Evolutionary conservation across 2,797 vertebrate species (phyloP).

Genomic region (Acanthopagrus latus): DNA sequence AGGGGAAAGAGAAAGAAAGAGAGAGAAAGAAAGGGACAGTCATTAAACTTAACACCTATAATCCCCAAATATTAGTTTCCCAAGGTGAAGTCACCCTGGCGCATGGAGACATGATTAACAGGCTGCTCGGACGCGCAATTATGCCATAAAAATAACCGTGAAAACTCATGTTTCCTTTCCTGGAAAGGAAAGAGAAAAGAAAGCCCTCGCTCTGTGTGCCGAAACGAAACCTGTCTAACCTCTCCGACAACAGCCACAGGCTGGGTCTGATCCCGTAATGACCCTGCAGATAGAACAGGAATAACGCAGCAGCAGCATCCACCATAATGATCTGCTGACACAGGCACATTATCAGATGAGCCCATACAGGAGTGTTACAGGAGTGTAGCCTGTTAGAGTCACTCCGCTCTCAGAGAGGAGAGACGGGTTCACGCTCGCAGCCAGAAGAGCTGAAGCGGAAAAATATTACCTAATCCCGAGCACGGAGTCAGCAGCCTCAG

Average conservation of each 20-base stretch:
- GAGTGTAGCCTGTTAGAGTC: slow-evolving; percentile 32
- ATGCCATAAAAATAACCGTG: slow-evolving; percentile 22
- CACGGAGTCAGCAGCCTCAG: slow-evolving; percentile 46
- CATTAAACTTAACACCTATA: slow-evolving; percentile 60
- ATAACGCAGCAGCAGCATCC: slow-evolving; percentile 2
- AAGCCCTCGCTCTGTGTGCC: slow-evolving; percentile 19
- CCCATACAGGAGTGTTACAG: slow-evolving; percentile 15
- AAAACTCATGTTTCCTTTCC: slow-evolving; percentile 68
- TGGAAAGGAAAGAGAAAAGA: slow-evolving; percentile 52
- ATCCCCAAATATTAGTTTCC: slow-evolving; percentile 61
- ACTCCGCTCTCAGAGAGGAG: slow-evolving; percentile 5
- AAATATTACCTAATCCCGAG: slow-evolving; percentile 58
- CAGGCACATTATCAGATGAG: background rate
- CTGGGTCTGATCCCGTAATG: slow-evolving; percentile 45
- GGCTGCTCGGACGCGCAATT: slow-evolving; percentile 11
- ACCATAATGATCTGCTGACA: slow-evolving; percentile 19
- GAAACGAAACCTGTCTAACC: slow-evolving; percentile 70
- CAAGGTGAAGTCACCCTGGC: slow-evolving; percentile 67
- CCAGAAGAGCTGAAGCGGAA: slow-evolving; percentile 42
- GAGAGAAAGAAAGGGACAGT: slow-evolving; percentile 56
- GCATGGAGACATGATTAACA: slow-evolving; percentile 61
- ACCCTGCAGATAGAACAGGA: slow-evolving; percentile 39
- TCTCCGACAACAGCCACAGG: slow-evolving; percentile 21
- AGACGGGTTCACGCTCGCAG: background rate
- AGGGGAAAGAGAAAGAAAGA: slow-evolving; percentile 37